These are phyloP conservation scores for Dallia pectoralis DNA, from an alignment of 2,797 vertebrate species.

Conservation along the genomic window DNA sequence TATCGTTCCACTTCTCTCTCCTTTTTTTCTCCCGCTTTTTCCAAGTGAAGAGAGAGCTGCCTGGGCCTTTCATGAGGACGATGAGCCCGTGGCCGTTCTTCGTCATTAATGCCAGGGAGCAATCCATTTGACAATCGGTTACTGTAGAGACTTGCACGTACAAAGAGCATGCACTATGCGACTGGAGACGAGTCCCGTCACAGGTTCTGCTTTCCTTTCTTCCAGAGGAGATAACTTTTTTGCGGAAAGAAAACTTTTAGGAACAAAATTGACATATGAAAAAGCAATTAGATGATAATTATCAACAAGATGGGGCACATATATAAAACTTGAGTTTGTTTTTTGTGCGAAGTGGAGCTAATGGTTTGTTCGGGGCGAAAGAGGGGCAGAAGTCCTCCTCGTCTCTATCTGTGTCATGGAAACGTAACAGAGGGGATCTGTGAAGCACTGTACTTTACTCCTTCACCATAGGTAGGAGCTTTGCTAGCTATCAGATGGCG, in stretches of 20 bases:
- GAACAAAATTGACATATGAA: background rate
- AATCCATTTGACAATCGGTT: conserved; percentile 51
- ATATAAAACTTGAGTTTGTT: background rate
- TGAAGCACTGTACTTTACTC: background rate
- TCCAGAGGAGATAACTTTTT: background rate
- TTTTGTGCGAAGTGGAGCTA: background rate
- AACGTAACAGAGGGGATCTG: background rate
- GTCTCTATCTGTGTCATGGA: background rate
- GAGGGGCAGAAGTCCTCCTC: background rate
- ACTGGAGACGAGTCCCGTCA: conserved; percentile 39
- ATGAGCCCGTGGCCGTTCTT: conserved; percentile 81
- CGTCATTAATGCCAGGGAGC: conserved; percentile 31
- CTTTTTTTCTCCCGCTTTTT: conserved; percentile 17
- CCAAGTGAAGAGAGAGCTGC: conserved; percentile 73
- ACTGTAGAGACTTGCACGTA: conserved; percentile 53
- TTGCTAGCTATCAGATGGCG: background rate
- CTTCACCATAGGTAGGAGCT: background rate
- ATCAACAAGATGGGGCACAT: background rate
- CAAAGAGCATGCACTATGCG: conserved; percentile 44
- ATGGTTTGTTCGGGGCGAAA: background rate
- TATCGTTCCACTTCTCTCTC: background rate
- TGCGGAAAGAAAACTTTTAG: background rate
- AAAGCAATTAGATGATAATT: conserved; percentile 2
- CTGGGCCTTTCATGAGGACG: conserved; percentile 76
- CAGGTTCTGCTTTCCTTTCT: background rate